Conservation (phyloP, 1,140 invertebrate genomes). For the Temnothorax curvispinosus region DNA sequence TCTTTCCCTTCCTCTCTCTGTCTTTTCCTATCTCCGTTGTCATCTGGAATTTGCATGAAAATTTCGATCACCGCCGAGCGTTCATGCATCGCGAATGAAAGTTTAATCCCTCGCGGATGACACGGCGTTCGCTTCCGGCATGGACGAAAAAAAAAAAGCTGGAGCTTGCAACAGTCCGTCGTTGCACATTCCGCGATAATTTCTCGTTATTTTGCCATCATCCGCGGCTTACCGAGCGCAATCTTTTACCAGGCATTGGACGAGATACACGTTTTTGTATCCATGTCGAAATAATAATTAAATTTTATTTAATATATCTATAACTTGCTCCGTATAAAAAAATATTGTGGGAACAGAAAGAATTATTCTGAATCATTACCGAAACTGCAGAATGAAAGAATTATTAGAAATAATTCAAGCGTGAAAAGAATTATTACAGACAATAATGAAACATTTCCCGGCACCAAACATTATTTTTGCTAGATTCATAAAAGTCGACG, state of each 20-base stretch:
- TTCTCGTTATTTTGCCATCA: constrained; percentile 16
- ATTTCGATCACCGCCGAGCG: constrained; percentile 31
- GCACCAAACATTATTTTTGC: neutral
- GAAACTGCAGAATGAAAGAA: neutral
- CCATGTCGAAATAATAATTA: neutral
- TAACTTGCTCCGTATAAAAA: neutral
- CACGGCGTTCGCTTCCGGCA: neutral
- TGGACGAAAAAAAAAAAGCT: neutral
- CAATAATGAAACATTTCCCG: neutral
- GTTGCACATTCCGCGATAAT: constrained; percentile 26
- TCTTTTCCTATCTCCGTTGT: neutral
- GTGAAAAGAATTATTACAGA: neutral
- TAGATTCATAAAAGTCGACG: constrained; percentile 8
- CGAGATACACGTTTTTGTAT: neutral
- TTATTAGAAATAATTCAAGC: neutral
- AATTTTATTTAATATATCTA: neutral
- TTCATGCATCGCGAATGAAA: constrained; percentile 18
- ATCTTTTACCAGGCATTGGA: constrained; percentile 2
- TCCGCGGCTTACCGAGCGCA: neutral
- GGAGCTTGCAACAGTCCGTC: neutral
- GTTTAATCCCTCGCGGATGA: constrained; percentile 51
- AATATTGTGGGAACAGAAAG: neutral
- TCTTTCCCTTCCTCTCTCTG: neutral
- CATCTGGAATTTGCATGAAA: constrained; percentile 40
- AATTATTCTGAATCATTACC: neutral